Base-by-base conservation (phyloP, 2,797 vertebrate species). In the Siniperca obscura region DNA sequence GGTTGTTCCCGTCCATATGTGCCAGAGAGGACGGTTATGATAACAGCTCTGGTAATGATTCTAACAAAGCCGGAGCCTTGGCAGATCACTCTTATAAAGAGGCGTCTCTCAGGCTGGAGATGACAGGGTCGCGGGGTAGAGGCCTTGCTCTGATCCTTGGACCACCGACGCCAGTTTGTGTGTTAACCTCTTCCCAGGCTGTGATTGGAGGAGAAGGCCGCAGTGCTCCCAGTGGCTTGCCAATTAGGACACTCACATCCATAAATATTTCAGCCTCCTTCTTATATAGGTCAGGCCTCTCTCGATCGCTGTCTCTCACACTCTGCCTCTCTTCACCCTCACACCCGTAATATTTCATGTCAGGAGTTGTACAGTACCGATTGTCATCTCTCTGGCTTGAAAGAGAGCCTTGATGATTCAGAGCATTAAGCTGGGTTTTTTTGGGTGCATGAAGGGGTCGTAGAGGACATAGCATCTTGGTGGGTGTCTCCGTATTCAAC, bases 261-360 rank as follows among this genome's bases (percentile, higher is more conserved):
- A 96, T 96, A 96, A 96, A 96, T 96, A 96, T 96, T 96, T 96
- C 92, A 96, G 93, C 94, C 94, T 95, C 92, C 90, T 95, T 95
- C 94, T 92, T 95, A 96, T 95, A 94, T 96, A 93, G 95, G 95
- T 95, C 95, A 95, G 91, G 91, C 92, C 92, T 93, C 91, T 90
- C 90, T 93, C 89, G 66, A 87, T 93, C 71, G 70, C 82, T 85
- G 86, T 83, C 88, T 87, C 84, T 88, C 86, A 90, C 85, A 42
- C 86, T 82, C 82, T 86, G 70, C 76, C 78, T 83, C 76, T 84
- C 79, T 55, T 81, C 82, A 74, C 77, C 74, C 84, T 90, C 86
- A 57, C 84, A 72, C 80, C 70, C 84, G 10, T 79, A 74, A 74
- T 86, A 72, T 70, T 83, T 84, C 81, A 64, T 57, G 85, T 86